Evolutionary conservation across 2,888 invertebrate species (phyloP), one percentile per base, ranked within the genome.

Genomic region (Leucania comma): DNA sequence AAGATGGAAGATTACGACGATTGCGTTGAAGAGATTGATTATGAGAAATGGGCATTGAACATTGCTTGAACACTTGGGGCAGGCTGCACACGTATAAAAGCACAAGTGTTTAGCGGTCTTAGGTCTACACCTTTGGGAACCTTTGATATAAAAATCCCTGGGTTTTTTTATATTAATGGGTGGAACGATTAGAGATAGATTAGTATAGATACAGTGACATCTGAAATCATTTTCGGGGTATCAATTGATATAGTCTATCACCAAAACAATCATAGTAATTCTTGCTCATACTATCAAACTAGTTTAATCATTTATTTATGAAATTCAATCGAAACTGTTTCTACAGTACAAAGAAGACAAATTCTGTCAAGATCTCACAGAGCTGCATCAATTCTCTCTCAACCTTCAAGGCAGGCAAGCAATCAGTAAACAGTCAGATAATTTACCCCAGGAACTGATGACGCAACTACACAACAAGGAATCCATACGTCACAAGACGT

Each of bases 401-500:
- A n/a, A 32, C 12, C 35, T 76, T 32, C 17, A 38, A 58, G 9
- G 20, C 51, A n/a, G n/a, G 20, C 46, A 48, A 12, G 24, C 48
- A 17, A 62, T 14, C 12, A 72, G 72, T 72, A 26, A 78, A 48
- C 14, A 58, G 26, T 3, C 14, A 42, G 48, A 56, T 48, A 53
- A 48, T 62, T 57, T 26, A 32, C 50, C 22, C 56, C 14, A 65
- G 75, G 57, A 69, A 50, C 57, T 65, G 54, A 65, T 78, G 32
- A 65, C 46, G 65, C 61, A 65, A 54, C n/a, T 53, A 60, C 59
- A 17, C n/a, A 71, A 57, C 63, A 61, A 78, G 56, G 60, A 56
- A 51, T 54, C 24, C 35, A 64, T 32, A 68, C 66, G 70, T 84
- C 68, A 72, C 61, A 14, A 72, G 53, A 51, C 63, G 68, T 73